phyloP scores from a whole-genome alignment of 2,797 vertebrate species.

The Chloroceryle inda region DNA sequence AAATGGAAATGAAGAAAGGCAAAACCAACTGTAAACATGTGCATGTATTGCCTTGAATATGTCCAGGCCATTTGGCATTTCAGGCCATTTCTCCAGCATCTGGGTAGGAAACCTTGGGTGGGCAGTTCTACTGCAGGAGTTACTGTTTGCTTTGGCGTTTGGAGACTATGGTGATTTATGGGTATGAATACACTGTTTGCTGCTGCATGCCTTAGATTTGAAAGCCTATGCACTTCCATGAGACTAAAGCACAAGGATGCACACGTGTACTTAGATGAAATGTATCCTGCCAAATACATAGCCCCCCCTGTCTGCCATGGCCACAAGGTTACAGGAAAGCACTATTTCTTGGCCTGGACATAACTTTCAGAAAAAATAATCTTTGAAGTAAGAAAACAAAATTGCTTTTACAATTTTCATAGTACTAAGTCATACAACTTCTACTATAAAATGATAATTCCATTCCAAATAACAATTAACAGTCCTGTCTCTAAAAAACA shows the following conservation, averaged over 20 bases:
- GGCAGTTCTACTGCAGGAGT: background rate
- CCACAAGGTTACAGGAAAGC: background rate
- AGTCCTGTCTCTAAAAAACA: background rate
- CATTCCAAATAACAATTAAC: background rate
- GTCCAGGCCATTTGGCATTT: background rate
- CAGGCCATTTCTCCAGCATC: background rate
- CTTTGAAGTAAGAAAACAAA: background rate
- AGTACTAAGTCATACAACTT: background rate
- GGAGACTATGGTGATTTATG: background rate
- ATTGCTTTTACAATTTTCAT: background rate
- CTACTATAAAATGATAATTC: background rate
- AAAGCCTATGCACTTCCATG: background rate
- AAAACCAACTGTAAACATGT: background rate
- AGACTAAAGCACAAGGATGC: background rate
- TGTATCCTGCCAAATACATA: background rate
- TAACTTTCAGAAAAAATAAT: background rate
- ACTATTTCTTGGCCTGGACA: background rate
- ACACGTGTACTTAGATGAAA: background rate
- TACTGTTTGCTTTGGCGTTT: background rate
- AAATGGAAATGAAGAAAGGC: slow-evolving; percentile 6
- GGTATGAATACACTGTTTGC: background rate
- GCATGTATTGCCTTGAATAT: background rate
- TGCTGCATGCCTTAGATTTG: background rate
- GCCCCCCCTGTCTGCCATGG: rapidly evolving
- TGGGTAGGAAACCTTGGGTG: background rate